These are phyloP conservation scores for Griposia aprilina DNA, from an alignment of 2,888 invertebrate genomes.

Conservation along the genomic window DNA sequence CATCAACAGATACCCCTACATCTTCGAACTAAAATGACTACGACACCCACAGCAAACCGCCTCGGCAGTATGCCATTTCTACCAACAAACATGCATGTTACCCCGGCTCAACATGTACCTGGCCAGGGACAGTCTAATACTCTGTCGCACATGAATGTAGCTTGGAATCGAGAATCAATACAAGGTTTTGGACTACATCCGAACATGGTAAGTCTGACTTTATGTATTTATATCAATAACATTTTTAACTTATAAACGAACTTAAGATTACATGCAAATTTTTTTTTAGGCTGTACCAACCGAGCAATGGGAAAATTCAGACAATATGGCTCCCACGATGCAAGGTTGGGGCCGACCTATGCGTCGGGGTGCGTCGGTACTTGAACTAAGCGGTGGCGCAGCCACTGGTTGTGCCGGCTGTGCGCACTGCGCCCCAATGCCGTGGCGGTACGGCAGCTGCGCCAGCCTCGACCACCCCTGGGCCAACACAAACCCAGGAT, in stretches of 20 bases:
- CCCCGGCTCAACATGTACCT: slow-evolving; percentile 67
- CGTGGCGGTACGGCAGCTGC: slow-evolving; percentile 88
- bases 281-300: slow-evolving; percentile 62
- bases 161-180: slow-evolving; percentile 81
- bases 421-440: slow-evolving; percentile 72
- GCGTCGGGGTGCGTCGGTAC: slow-evolving; percentile 85
- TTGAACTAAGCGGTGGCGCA: slow-evolving; percentile 80
- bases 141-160: slow-evolving; percentile 76
- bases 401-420: slow-evolving; percentile 71
- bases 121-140: slow-evolving; percentile 76
- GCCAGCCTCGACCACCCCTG: slow-evolving; percentile 85
- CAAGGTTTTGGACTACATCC: slow-evolving; percentile 81
- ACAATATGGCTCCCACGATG: slow-evolving; percentile 65
- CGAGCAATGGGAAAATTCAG: slow-evolving; percentile 81
- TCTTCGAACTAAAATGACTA: slow-evolving; percentile 75
- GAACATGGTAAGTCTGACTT: slow-evolving; percentile 74
- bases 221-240: not conserved
- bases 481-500: slow-evolving; percentile 69
- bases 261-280: not conserved
- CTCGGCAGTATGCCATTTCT: slow-evolving; percentile 85
- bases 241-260: not conserved
- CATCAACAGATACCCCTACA: slow-evolving; percentile 73
- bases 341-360: slow-evolving; percentile 83
- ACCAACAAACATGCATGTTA: slow-evolving; percentile 76
- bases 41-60: slow-evolving; percentile 70